These are phyloP conservation scores for Danaus plexippus DNA, from an alignment of 1,140 invertebrate species.

Conservation along the genomic window DNA sequence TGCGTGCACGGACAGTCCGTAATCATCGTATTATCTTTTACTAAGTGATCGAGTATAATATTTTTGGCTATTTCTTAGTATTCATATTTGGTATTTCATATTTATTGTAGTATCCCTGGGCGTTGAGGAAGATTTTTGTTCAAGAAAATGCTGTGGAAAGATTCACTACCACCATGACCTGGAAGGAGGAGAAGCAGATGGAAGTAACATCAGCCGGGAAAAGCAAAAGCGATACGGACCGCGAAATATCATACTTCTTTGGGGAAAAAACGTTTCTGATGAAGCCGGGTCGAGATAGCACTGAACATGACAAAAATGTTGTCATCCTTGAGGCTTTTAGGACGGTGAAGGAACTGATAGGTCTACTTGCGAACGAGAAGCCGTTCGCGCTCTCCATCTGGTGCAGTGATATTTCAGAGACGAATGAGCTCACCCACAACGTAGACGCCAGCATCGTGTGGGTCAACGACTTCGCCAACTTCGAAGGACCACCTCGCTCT, in stretches of 20 bases:
- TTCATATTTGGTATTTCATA: too few species aligned
- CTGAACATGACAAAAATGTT: not conserved
- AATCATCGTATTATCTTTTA: too few species aligned
- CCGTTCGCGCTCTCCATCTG: conserved; percentile 30
- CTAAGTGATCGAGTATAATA: too few species aligned
- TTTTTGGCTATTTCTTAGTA: too few species aligned
- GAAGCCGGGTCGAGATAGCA: not conserved
- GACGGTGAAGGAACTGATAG: conserved; percentile 35
- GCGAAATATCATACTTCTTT: conserved; percentile 9
- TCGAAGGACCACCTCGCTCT: conserved; percentile 22
- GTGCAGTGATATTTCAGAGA: conserved; percentile 26
- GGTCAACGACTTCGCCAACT: conserved; percentile 29
- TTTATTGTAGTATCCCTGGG: conserved; percentile 33
- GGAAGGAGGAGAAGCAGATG: conserved; percentile 17
- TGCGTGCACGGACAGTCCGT: too few species aligned
- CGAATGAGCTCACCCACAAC: conserved; percentile 27
- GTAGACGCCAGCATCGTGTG: conserved; percentile 25
- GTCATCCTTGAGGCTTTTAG: conserved; percentile 34
- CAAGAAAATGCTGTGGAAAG: conserved; percentile 29
- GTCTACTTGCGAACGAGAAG: conserved; percentile 11
- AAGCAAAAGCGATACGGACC: not conserved
- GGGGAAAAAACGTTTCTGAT: conserved; percentile 26
- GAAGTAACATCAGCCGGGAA: not conserved
- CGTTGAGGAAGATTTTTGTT: conserved; percentile 26
- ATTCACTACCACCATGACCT: conserved; percentile 27